These are phyloP conservation scores for Lerema accius DNA, from an alignment of 1,140 invertebrate species.

Conservation along the genomic window DNA sequence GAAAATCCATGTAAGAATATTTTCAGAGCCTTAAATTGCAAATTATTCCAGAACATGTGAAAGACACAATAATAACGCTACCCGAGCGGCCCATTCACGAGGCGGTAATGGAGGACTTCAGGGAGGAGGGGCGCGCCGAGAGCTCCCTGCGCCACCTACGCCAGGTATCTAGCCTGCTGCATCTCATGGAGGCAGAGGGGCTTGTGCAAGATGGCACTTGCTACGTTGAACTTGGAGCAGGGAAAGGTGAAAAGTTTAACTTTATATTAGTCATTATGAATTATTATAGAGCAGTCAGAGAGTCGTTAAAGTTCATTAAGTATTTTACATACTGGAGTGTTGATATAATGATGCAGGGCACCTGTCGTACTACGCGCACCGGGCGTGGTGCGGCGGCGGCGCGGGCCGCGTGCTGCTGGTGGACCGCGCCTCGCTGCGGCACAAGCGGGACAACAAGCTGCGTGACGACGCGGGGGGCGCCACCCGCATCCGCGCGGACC, in stretches of 20 bases:
- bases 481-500: slow-evolving; percentile 87
- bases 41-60: slow-evolving; percentile 58
- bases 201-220: slow-evolving; percentile 85
- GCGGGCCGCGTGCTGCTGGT: slow-evolving; percentile 85
- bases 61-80: slow-evolving; percentile 50
- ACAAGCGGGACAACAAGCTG: slow-evolving; percentile 91
- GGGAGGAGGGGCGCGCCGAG: slow-evolving; percentile 84
- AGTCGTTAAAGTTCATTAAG: no score
- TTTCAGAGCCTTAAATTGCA: no score
- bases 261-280: no score
- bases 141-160: slow-evolving; percentile 87
- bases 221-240: slow-evolving; percentile 94
- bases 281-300: no score
- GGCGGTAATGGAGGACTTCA: slow-evolving; percentile 83
- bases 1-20: no score
- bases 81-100: slow-evolving; percentile 76
- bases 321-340: no score
- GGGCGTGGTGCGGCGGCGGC: slow-evolving; percentile 69
- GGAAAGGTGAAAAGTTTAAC: slow-evolving; percentile 92
- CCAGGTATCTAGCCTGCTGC: slow-evolving; percentile 88
- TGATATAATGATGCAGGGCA: no score
- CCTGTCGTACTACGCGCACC: slow-evolving; percentile 89
- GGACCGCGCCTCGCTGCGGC: slow-evolving; percentile 90
- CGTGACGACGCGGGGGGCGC: slow-evolving; percentile 21
- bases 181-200: slow-evolving; percentile 83